Percentiles rank a stretch among this genome's conserved stretches.
These are phyloP conservation scores for Oophaga pumilio DNA, from an alignment of 2,113 vertebrate genomes.

Conservation along the genomic window DNA sequence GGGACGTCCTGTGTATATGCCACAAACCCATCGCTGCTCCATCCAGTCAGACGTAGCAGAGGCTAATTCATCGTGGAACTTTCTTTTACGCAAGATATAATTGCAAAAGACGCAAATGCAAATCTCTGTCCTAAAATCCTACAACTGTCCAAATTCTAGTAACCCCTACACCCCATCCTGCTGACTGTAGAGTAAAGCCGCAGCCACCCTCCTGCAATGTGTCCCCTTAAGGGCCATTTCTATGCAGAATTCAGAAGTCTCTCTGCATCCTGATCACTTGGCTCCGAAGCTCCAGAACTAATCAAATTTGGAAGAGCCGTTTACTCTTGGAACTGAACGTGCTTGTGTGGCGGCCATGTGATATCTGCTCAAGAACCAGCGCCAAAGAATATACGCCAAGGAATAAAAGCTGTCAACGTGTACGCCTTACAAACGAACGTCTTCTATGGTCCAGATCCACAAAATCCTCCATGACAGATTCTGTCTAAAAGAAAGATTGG, in stretches of 20 bases:
- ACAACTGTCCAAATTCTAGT: background rate
- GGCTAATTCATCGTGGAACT: too few species aligned
- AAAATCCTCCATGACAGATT: background rate
- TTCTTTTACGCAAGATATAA: too few species aligned
- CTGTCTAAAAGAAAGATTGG: too few species aligned
- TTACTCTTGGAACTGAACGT: constrained; percentile 13
- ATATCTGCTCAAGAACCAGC: background rate
- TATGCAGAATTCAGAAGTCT: background rate
- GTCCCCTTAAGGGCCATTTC: background rate
- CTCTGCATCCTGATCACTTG: background rate
- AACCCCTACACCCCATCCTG: background rate
- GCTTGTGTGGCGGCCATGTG: constrained; percentile 25
- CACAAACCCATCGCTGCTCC: too few species aligned
- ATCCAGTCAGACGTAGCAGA: background rate
- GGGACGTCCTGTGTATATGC: too few species aligned
- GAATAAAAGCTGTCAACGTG: constrained; percentile 10
- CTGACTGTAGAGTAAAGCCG: background rate
- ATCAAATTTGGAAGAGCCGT: constrained; percentile 23
- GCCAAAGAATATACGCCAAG: background rate
- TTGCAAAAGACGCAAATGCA: background rate
- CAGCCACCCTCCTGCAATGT: background rate
- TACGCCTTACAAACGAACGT: background rate
- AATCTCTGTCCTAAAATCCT: background rate
- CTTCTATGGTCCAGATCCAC: background rate
- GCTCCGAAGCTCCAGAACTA: background rate